Base-by-base conservation (phyloP, 2,888 invertebrate species). In the Coelinius sp. region DNA sequence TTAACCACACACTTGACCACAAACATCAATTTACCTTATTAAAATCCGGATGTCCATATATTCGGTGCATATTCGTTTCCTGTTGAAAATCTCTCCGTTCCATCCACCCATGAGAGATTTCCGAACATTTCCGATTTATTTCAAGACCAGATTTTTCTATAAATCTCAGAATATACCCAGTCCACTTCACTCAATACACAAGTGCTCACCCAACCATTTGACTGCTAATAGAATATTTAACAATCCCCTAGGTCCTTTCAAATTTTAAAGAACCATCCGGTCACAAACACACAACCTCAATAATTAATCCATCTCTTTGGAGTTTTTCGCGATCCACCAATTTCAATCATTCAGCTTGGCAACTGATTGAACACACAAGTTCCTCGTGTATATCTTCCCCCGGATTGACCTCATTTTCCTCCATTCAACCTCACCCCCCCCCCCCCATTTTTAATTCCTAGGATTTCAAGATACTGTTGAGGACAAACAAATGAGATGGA, bases 401-500 rank as follows among this genome's bases (percentile, higher is more conserved):
- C 10, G 46, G 20, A 49, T 49, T 49, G 46, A 49, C 46, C 46
- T 52, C 24, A 22, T 52, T 52, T 49, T 20, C 10, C 10, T 20
- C 49, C 17, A 20, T 49, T 31, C 31, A 7, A 35, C n/a, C n/a
- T n/a, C n/a, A 35, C 35, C 35, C 35, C 35, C 10, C 10, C 35
- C 1, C 35, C 35, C 10, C 35, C 7, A 35, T 35, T 35, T 35
- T 35, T 35, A 35, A 35, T 35, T 49, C 20, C 49, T 17, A 20
- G 49, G 20, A 49, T 49, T 17, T 20, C 44, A 44, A 44, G 44
- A 14, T 44, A 22, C 20, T 3, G 17, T 20, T 10, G 22, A 12
- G 22, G 20, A 17, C 8, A 22, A 52, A 52, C 24, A 52, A 52
- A 52, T 52, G 52, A 52, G 52, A 52, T 22, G 52, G 52, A 52